Conservation (phyloP, 1,140 invertebrate genomes). For the Wiebesia pumilae region DNA sequence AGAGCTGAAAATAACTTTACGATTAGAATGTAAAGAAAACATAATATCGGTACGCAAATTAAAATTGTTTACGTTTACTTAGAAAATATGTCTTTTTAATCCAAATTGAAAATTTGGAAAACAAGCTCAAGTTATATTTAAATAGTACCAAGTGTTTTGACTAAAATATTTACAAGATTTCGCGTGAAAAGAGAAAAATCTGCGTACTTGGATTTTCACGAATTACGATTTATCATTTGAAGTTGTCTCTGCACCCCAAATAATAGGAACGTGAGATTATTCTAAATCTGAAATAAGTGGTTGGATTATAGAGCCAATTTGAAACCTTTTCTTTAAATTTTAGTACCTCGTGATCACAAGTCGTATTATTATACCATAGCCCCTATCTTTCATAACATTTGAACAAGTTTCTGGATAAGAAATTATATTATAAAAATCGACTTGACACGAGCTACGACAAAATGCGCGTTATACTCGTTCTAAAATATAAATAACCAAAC, state of each 20-base stretch:
- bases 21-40: no score
- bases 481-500: not conserved
- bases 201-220: not conserved
- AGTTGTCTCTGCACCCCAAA: not conserved
- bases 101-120: no score
- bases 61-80: no score
- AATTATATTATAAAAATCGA: not conserved
- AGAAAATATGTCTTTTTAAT: no score
- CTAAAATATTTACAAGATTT: no score
- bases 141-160: no score
- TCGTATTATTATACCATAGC: not conserved
- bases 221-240: not conserved
- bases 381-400: not conserved
- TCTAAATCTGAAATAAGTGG: not conserved
- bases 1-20: no score
- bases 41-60: no score
- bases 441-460: not conserved
- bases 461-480: not conserved
- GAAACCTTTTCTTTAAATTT: not conserved
- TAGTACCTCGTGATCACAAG: not conserved
- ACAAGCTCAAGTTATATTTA: no score
- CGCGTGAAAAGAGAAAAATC: no score
- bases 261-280: not conserved
- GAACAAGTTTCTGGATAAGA: not conserved
- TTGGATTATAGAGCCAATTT: not conserved